phyloP scores from a whole-genome alignment of 2,797 vertebrate genomes.

The Jordanella pulchra region DNA sequence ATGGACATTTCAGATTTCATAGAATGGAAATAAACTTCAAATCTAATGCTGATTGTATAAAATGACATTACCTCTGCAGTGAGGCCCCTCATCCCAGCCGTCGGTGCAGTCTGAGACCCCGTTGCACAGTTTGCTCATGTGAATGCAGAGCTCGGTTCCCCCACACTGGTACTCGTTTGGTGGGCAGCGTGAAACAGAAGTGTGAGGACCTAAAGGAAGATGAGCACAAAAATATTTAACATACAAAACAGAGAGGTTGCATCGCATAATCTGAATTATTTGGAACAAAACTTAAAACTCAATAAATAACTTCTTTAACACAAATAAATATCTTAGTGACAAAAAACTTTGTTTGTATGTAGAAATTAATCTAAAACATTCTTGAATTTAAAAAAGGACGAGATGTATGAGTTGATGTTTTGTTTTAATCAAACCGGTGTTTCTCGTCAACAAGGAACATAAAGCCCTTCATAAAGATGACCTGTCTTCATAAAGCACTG shows the following conservation, averaged over 20 bases:
- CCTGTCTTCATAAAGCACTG: conserved; percentile 28
- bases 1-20: not conserved
- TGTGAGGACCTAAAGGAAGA: conserved; percentile 88
- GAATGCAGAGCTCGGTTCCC: conserved; percentile 92
- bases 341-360: not conserved
- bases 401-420: not conserved
- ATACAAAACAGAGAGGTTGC: not conserved
- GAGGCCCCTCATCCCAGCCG: conserved; percentile 90
- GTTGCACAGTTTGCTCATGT: conserved; percentile 92
- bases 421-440: conserved; percentile 23
- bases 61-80: conserved; percentile 88
- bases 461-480: not conserved
- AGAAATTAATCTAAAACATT: not conserved
- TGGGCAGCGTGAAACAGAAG: conserved; percentile 87
- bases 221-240: conserved; percentile 15
- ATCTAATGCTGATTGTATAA: not conserved
- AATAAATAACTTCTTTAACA: not conserved
- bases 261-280: not conserved
- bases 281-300: not conserved
- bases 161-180: conserved; percentile 93
- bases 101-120: conserved; percentile 88
- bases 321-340: not conserved
- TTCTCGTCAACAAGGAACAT: conserved; percentile 29
- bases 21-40: not conserved
- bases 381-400: not conserved